phyloP scores from a whole-genome alignment of 1,140 invertebrate species.

The Platyura marginata region DNA sequence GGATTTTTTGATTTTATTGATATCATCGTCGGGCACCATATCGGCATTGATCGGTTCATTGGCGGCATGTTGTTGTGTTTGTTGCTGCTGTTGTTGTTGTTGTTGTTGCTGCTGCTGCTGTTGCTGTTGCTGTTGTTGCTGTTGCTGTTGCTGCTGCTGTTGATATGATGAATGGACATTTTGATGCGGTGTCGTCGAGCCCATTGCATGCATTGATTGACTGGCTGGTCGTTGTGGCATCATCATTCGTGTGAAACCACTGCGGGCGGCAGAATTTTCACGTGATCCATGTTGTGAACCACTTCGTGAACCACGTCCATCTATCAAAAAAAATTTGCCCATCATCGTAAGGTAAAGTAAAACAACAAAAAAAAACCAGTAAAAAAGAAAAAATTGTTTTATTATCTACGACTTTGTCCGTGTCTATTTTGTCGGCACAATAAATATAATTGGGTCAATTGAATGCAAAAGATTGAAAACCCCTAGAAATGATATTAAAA shows the following conservation, averaged over 20 bases:
- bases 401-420: too few species aligned
- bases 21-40: not conserved
- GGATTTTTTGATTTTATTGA: not conserved
- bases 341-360: too few species aligned
- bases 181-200: not conserved
- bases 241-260: not conserved
- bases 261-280: conserved; percentile 17
- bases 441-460: too few species aligned
- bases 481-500: too few species aligned
- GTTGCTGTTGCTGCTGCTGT: not conserved
- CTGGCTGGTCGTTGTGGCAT: not conserved
- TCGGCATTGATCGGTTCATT: not conserved
- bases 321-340: conserved; percentile 9
- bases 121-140: not conserved
- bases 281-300: conserved; percentile 32
- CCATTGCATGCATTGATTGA: not conserved
- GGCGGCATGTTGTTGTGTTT: not conserved
- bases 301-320: conserved; percentile 31
- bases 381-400: too few species aligned
- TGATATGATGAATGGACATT: not conserved
- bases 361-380: too few species aligned
- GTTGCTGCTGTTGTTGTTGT: not conserved
- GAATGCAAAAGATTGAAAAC: too few species aligned
- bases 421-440: too few species aligned
- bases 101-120: not conserved